Evolutionary conservation across 2,888 invertebrate genomes (phyloP).

Genomic region (Lepidochitona cinerea): DNA sequence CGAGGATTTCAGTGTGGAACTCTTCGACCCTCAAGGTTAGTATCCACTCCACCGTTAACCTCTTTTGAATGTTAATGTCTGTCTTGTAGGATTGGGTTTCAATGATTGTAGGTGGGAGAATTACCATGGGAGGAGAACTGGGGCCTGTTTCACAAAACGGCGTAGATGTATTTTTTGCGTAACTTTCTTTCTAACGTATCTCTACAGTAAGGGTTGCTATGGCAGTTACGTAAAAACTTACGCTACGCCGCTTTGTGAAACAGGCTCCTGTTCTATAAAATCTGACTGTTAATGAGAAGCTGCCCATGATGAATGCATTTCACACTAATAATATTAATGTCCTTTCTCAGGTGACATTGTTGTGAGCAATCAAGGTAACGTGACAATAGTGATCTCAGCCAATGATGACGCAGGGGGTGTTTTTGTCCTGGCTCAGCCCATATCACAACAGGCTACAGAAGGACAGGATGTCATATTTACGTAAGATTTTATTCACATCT

Average conservation of each 20-base stretch:
- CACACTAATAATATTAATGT: no score
- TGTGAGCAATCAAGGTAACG: constrained; percentile 42
- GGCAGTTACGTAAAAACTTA: no score
- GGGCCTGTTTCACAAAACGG: no score
- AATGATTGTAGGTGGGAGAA: background rate
- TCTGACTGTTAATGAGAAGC: no score
- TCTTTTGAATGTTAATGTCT: background rate
- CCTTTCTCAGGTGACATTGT: constrained; percentile 57
- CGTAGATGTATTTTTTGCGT: no score
- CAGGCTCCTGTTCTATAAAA: no score
- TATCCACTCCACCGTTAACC: background rate
- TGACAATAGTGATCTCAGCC: constrained; percentile 58
- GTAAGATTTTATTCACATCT: constrained; percentile 36
- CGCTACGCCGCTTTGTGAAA: no score
- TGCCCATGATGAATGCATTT: no score
- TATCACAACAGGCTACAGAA: constrained; percentile 47
- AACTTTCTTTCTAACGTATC: no score
- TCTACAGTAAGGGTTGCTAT: no score
- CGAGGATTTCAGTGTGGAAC: constrained; percentile 60
- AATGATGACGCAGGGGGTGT: constrained; percentile 68
- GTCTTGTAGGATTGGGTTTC: background rate
- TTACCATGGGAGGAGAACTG: no score
- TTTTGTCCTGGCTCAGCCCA: constrained; percentile 55
- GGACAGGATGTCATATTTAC: constrained; percentile 50
- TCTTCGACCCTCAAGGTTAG: constrained; percentile 64